These are phyloP conservation scores for Dendrolimus houi DNA, from an alignment of 2,888 invertebrate species.

Conservation along the genomic window DNA sequence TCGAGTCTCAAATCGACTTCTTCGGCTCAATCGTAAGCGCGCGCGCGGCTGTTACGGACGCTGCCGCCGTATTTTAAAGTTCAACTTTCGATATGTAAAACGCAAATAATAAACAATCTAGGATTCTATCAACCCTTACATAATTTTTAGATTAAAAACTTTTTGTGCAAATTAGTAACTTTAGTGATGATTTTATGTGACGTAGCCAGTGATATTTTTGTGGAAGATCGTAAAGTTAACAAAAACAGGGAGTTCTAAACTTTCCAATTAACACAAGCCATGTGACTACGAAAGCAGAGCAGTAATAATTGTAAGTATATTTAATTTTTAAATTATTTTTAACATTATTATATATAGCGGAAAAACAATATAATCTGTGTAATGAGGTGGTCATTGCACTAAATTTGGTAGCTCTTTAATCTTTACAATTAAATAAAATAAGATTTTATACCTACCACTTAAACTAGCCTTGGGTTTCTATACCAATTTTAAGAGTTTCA, in stretches of 20 bases:
- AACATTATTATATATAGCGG: too few species aligned
- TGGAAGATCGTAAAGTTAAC: conserved; percentile 45
- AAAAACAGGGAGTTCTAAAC: conserved; percentile 56
- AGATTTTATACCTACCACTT: too few species aligned
- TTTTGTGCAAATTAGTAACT: conserved; percentile 13
- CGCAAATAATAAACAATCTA: conserved; percentile 8
- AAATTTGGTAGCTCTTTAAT: too few species aligned
- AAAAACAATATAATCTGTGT: too few species aligned
- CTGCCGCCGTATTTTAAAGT: neutral
- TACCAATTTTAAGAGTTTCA: too few species aligned
- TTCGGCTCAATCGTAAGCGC: conserved; percentile 38
- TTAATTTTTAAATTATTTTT: conserved; percentile 13
- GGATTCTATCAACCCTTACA: too few species aligned
- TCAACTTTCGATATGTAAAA: neutral
- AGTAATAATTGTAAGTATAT: conserved; percentile 60
- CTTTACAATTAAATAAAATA: too few species aligned
- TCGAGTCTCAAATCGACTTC: conserved; percentile 14
- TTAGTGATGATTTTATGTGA: conserved; percentile 39
- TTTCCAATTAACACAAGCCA: conserved; percentile 60
- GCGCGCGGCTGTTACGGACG: conserved; percentile 43
- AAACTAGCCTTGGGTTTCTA: too few species aligned
- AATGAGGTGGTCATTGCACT: too few species aligned
- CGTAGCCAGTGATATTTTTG: conserved; percentile 46
- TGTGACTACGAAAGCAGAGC: conserved; percentile 56
- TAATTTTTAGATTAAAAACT: neutral